Percentiles rank a stretch among this genome's conserved stretches.
Evolutionary conservation across 2,797 vertebrate species (phyloP).

Genomic region (Rhinichthys osculus): DNA sequence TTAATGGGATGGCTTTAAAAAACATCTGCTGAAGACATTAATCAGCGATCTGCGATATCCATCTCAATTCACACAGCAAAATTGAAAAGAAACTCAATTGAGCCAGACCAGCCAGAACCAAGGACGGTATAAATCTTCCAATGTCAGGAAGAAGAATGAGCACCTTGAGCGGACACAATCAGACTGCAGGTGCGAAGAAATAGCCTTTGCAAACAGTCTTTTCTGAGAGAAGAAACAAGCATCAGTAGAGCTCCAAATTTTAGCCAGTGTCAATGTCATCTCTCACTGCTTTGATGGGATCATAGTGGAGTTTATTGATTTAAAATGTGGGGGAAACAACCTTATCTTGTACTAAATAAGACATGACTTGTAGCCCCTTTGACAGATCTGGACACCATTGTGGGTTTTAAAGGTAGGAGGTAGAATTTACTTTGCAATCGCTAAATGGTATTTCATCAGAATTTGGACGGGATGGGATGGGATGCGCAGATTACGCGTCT

Average conservation of each 20-base stretch:
- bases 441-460: conserved; percentile 52
- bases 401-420: neutral
- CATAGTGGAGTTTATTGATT: conserved; percentile 17
- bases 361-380: neutral
- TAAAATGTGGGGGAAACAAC: conserved; percentile 15
- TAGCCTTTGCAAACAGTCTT: conserved; percentile 31
- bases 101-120: conserved; percentile 55
- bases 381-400: neutral
- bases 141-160: conserved; percentile 72
- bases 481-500: conserved; percentile 44
- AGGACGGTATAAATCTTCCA: conserved; percentile 65
- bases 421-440: conserved; percentile 11
- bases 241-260: conserved; percentile 28
- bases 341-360: conserved; percentile 13
- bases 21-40: conserved; percentile 45
- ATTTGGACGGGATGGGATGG: conserved; percentile 29
- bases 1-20: conserved; percentile 14
- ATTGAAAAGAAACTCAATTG: conserved; percentile 17
- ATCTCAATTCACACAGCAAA: conserved; percentile 38
- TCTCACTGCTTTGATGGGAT: conserved; percentile 18
- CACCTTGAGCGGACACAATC: conserved; percentile 63
- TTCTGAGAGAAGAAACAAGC: neutral
- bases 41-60: conserved; percentile 32
- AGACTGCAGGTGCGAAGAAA: conserved; percentile 56
- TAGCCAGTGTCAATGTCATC: conserved; percentile 15